Base-by-base conservation (phyloP, 1,140 invertebrate genomes). In the Nasonia vitripennis region DNA sequence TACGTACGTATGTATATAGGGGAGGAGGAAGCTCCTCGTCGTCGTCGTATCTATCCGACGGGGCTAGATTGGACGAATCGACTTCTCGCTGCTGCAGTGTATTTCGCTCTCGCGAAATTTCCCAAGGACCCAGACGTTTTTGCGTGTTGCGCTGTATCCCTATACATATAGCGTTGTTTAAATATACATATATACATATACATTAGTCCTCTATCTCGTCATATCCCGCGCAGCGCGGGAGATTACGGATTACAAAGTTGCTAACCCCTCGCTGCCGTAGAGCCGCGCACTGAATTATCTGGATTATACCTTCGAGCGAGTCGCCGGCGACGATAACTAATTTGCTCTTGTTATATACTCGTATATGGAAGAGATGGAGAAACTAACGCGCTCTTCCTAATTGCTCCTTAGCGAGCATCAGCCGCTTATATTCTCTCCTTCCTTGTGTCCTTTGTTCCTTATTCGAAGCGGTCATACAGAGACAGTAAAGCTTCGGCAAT, bases 1-100 rank as follows among this genome's bases (percentile, higher is more conserved):
- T 62, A 6, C 5, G 20, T 62, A 4, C 5, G 20, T 62, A 14
- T 55, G 2, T 0, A 17, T 55, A 17, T 17, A 17, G 4, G n/a
- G 5, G 48, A 14, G 11, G 11, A 7, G 45, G 55, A 20, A 55
- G 78, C 31, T 62, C 31, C 31, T 62, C 11, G 80, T 74, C 41
- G 41, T 37, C 14, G 74, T 45, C 68, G 82, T 78, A 68, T 83
- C 81, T 83, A 77, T 77, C n/a, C 34, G 45, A 67, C 73, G n/a
- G n/a, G 48, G 73, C 27, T 83, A 83, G 82, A 79, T 84, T 79
- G 77, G 27, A 71, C 68, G 77, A 84, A 74, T 84, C 77, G 83
- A 73, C 55, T 62, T 62, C 2, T 62, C 17, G 20, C 55, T 62
- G 55, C 55, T 62, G 55, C 55, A 62, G 70, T 12, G 14, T 70